Conservation (phyloP, 2,888 invertebrate genomes). For the Agrilus biguttatus region DNA sequence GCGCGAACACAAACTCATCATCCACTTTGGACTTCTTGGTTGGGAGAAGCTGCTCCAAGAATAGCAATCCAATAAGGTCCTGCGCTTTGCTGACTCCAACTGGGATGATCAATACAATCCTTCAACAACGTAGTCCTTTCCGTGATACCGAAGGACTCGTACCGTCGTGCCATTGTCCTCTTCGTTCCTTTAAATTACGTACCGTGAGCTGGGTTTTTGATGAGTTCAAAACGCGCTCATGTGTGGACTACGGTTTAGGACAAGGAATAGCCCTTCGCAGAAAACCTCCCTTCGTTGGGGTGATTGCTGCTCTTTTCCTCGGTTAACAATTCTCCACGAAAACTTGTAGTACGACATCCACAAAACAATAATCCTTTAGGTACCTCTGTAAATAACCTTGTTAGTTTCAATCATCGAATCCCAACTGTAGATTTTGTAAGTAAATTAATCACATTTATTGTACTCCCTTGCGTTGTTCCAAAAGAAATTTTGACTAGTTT, state of each 20-base stretch:
- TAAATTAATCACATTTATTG: too few relatives aligned
- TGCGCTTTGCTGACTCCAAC: slow-evolving; percentile 26
- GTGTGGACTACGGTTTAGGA: slow-evolving; percentile 91
- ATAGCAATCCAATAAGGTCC: slow-evolving; percentile 16
- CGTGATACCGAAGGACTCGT: slow-evolving; percentile 6
- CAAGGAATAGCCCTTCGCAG: slow-evolving; percentile 93
- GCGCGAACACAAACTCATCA: slow-evolving; percentile 26
- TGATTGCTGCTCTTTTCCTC: slow-evolving; percentile 58
- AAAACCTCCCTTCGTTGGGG: slow-evolving; percentile 95
- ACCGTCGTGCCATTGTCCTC: slow-evolving; percentile 4
- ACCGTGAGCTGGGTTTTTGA: slow-evolving; percentile 15
- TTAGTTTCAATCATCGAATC: too few relatives aligned
- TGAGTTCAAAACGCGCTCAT: slow-evolving; percentile 52
- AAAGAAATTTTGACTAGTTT: too few relatives aligned
- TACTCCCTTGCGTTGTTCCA: too few relatives aligned
- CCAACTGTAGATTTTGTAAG: too few relatives aligned
- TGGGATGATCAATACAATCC: slow-evolving; percentile 24
- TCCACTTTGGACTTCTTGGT: too few relatives aligned
- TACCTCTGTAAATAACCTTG: too few relatives aligned
- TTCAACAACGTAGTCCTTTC: slow-evolving; percentile 5
- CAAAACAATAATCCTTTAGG: too few relatives aligned
- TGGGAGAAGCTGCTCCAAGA: too few relatives aligned
- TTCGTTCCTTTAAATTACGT: too few relatives aligned
- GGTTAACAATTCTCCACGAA: too few relatives aligned
- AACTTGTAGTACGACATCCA: too few relatives aligned